Percentiles rank a stretch among this genome's conserved stretches.
Evolutionary conservation across 2,113 vertebrate genomes (phyloP).

Genomic region (Ailurus styani): DNA sequence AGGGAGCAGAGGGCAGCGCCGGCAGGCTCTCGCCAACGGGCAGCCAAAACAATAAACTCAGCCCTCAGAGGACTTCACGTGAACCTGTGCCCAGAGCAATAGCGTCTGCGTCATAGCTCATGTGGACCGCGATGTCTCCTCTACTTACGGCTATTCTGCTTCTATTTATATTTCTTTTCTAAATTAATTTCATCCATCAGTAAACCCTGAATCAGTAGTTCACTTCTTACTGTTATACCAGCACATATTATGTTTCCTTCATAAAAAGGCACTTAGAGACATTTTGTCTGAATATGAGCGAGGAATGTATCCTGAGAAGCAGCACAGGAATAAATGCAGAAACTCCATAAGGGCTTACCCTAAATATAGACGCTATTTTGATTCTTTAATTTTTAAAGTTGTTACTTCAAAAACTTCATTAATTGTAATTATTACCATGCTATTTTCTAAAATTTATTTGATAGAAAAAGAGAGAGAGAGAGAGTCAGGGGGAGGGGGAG

Average conservation of each 20-base stretch:
- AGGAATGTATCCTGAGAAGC: not conserved
- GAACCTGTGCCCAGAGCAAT: not conserved
- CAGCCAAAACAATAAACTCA: not conserved
- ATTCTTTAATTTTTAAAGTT: not conserved
- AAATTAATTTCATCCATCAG: constrained; percentile 27
- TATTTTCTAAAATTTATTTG: not conserved
- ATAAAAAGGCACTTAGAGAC: not conserved
- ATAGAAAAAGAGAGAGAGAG: not conserved
- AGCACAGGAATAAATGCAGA: not conserved
- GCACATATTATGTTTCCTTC: not conserved
- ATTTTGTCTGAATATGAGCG: not conserved
- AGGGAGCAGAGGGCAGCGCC: not conserved
- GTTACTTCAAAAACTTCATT: not conserved
- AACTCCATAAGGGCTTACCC: not conserved
- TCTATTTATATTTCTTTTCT: constrained; percentile 32
- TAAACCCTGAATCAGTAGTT: not conserved
- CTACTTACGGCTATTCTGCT: not conserved
- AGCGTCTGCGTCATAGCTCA: not conserved
- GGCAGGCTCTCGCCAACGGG: not conserved
- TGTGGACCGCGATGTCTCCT: not conserved
- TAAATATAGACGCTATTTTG: not conserved
- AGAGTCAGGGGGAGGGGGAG: too few species aligned
- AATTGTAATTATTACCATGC: not conserved
- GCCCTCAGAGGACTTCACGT: not conserved
- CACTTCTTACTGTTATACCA: not conserved